Percentiles rank a stretch among this genome's conserved stretches.
phyloP scores from a whole-genome alignment of 2,888 invertebrate species.

The Caenorhabditis japonica region DNA sequence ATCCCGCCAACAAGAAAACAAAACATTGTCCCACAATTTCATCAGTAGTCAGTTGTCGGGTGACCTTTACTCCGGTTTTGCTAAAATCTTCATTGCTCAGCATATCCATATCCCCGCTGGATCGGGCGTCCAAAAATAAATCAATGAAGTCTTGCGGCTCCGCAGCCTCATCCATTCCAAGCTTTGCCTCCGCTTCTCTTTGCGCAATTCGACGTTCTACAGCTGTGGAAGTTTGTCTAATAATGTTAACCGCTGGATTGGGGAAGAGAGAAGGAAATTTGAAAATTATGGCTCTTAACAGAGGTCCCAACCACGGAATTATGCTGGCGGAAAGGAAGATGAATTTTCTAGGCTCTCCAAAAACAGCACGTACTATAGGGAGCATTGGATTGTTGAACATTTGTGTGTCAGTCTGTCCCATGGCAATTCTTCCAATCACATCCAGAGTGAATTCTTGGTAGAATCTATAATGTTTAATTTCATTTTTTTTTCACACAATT shows the following conservation, averaged over 20 bases:
- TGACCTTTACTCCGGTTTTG: constrained; percentile 47
- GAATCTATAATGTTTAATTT: constrained; percentile 37
- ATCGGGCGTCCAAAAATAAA: constrained; percentile 66
- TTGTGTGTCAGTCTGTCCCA: constrained; percentile 73
- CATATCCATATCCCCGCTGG: constrained; percentile 44
- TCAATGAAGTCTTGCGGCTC: constrained; percentile 71
- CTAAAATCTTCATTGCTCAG: constrained; percentile 30
- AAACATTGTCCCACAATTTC: constrained; percentile 69
- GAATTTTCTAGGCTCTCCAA: constrained; percentile 16
- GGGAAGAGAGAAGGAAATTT: constrained; percentile 14
- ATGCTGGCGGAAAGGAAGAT: constrained; percentile 13
- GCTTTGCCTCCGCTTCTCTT: constrained; percentile 16
- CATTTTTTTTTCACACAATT: background rate
- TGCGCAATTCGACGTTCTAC: constrained; percentile 53
- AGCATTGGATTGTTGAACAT: constrained; percentile 53
- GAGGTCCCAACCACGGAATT: background rate
- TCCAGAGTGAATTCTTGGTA: constrained; percentile 80
- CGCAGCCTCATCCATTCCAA: constrained; percentile 51
- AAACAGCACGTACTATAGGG: background rate
- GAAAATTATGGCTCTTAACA: constrained; percentile 26
- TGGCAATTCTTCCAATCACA: constrained; percentile 79
- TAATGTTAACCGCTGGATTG: constrained; percentile 29
- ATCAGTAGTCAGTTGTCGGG: constrained; percentile 56
- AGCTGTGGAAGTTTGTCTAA: constrained; percentile 24
- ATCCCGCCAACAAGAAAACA: constrained; percentile 78